Evolutionary conservation across 35 echinoderm and acorn worm genomes (phyloP), one percentile per base, ranked within the genome.

Genomic region (Diadema setosum): DNA sequence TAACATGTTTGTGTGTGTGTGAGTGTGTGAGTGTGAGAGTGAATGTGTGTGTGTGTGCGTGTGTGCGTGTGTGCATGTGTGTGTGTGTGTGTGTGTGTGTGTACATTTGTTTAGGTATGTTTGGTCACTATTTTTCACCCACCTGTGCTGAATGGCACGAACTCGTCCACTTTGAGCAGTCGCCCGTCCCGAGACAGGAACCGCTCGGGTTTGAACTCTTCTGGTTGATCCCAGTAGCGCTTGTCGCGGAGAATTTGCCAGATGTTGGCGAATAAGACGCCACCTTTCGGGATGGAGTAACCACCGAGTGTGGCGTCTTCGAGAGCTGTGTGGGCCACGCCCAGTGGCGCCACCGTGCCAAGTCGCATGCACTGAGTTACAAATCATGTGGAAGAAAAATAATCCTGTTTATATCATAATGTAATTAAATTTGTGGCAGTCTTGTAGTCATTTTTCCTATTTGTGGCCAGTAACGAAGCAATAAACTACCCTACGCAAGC

Each of bases 141-240:
- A 97, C 95, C 95, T 32, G 64, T 91, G 15, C 83, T 70, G 63
- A 97, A 97, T 45, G 88, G 87, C 25, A 97, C 93, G 6, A 97
- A 81, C 39, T 97, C 95, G 9, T 90, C 87, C 11, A 45, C 83
- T 32, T 86, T 81, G 18, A 85, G 39, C 5, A 93, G 84, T 18
- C 55, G 46, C 46, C 91, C 91, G 48, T 97, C 82, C 46, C 46
- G 74, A 34, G 57, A 64, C 29, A 97, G 30, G 43, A 97, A 97
- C 42, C 95, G 73, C 9, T 90, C 84, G 8, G 95, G 95, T 84
- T 91, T 87, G 80, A 97, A 97, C 20, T 39, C 75, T 15, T 86
- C 52, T 27, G 95, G 84, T 50, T 97, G 32, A 30, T 80, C 36
- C 95, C 95, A 97, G 36, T 87, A 25, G 3, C 91, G 78, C 21